Conservation (phyloP, 2,113 vertebrate species). For the Octodon degus region DNA sequence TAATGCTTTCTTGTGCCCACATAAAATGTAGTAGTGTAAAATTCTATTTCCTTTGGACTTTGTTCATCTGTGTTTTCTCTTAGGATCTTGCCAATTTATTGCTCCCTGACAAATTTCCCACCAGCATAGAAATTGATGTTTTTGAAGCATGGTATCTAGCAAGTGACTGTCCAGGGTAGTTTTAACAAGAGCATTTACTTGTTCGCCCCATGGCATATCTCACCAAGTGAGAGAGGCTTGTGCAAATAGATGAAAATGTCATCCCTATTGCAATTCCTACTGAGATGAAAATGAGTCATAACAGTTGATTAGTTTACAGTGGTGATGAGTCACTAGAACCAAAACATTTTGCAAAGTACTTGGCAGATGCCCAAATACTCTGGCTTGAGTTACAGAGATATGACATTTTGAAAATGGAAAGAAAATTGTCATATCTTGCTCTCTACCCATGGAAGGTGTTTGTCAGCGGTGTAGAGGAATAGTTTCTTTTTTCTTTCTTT, state of each 20-base stretch:
- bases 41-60: background rate
- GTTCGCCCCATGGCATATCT: background rate
- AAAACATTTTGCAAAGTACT: conserved; percentile 33
- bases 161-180: background rate
- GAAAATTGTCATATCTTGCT: conserved; percentile 21
- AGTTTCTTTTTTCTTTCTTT: background rate
- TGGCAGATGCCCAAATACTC: conserved; percentile 57
- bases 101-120: background rate
- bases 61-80: background rate
- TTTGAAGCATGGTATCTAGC: background rate
- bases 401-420: conserved; percentile 70
- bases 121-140: background rate
- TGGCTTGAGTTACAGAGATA: conserved; percentile 41
- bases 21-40: background rate
- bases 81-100: background rate
- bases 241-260: background rate
- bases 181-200: background rate
- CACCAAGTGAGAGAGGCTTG: background rate
- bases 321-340: conserved; percentile 63
- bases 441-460: background rate
- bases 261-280: background rate
- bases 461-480: background rate
- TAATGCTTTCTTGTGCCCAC: background rate
- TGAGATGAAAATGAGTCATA: conserved; percentile 42
- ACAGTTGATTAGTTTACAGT: conserved; percentile 23